Base-by-base conservation (phyloP, 2,113 vertebrate genomes). In the Epinephelus fuscoguttatus region DNA sequence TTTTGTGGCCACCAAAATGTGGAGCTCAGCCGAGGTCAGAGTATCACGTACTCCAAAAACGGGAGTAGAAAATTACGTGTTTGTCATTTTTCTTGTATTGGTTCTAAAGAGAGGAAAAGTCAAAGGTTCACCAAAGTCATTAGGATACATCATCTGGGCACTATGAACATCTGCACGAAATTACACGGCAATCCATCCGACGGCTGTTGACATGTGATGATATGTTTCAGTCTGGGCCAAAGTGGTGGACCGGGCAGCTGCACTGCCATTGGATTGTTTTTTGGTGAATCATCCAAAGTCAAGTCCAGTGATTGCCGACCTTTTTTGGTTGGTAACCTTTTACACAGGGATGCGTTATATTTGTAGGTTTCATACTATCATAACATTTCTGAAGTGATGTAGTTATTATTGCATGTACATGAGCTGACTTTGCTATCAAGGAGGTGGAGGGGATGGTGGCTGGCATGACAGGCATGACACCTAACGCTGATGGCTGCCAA, bases 21-120 rank as follows among this genome's bases (percentile, higher is more conserved):
- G 56, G 52, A 76, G 75, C 12, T 71, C 59, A 55, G 64, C 1
- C 2, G 52, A 78, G 80, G 80, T 86, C 64, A 63, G 61, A 69
- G 63, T 53, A 60, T 78, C 74, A 78, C 4, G 19, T 23, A 40
- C 25, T 25, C 49, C 23, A 27, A 21, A 57, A 50, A 68, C 4
- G 0, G 10, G 18, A 37, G 49, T 1, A 6, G 40, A 18, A 19
- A 57, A 6, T 50, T 18, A 53, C 27, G 57, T 53, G 13, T 50
- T 53, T 23, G 10, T 74, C 63, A 18, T 40, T n/a, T 33, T 63
- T 74, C 59, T 53, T 64, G 13, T 23, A n/a, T 60, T 19, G 45
- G n/a, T 62, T 62, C 12, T 53, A 23, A 25, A 37, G 11, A 72
- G 47, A 23, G 2, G 25, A 45, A 47, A 45, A 13, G 57, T 55